phyloP scores from a whole-genome alignment of 1,140 invertebrate genomes.

The Trichonephila inaurata region DNA sequence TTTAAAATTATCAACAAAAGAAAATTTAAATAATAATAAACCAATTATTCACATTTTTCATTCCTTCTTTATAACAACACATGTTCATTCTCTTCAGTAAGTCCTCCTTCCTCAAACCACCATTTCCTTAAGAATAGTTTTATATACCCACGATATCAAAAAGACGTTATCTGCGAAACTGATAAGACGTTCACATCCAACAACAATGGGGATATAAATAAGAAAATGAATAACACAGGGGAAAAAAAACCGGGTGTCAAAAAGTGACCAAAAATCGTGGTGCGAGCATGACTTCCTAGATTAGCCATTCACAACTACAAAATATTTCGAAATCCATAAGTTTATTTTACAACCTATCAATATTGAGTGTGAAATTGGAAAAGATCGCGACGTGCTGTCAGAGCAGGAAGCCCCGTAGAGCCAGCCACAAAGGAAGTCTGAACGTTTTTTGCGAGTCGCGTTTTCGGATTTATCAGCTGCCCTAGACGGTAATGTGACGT shows the following conservation, averaged over 20 bases:
- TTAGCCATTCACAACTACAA: not conserved
- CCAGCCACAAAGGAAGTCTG: not conserved
- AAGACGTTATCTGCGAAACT: not conserved
- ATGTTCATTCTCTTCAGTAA: not conserved
- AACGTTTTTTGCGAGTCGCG: not conserved
- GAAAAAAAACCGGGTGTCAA: not conserved
- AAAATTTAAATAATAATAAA: too few relatives aligned
- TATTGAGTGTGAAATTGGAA: not conserved
- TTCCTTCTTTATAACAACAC: too few relatives aligned
- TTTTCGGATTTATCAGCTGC: constrained; percentile 30
- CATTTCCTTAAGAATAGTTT: not conserved
- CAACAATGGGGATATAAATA: not conserved
- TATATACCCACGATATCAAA: not conserved
- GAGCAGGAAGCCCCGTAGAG: not conserved
- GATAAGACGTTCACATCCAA: not conserved
- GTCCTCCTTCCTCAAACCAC: not conserved
- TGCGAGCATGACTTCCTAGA: not conserved
- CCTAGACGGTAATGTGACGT: not conserved
- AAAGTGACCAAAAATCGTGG: not conserved
- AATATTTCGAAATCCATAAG: constrained; percentile 3
- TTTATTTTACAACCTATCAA: not conserved
- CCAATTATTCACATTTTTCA: too few relatives aligned
- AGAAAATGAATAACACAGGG: not conserved
- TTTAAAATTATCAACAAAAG: too few relatives aligned
- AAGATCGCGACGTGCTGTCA: not conserved